Percentiles rank a stretch among this genome's conserved stretches.
Conservation (phyloP, 2,888 invertebrate genomes). For the Sussaba pulchella region DNA sequence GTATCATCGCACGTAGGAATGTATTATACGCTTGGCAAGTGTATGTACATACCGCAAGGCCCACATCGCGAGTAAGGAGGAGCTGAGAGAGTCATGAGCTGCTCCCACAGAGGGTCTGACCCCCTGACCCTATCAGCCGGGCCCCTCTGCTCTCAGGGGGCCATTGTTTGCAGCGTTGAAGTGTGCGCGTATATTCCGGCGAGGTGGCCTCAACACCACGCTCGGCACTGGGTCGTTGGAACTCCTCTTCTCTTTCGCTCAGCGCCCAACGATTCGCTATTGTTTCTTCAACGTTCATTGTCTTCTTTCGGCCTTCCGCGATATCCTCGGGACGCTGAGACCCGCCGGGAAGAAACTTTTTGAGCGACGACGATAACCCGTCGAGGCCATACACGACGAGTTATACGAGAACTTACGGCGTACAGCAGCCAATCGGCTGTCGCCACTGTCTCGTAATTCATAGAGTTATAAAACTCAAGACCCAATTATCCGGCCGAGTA, state of each 20-base stretch:
- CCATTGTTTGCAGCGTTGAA: constrained; percentile 80
- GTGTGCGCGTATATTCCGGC: constrained; percentile 74
- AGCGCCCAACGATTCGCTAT: constrained; percentile 65
- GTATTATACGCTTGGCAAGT: constrained; percentile 6
- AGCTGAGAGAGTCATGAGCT: constrained; percentile 80
- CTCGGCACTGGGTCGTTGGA: not conserved
- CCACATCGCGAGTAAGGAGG: constrained; percentile 68
- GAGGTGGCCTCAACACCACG: constrained; percentile 53
- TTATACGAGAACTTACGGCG: not conserved
- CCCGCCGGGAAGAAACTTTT: constrained; percentile 42
- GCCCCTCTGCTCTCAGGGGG: constrained; percentile 71
- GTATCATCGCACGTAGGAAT: constrained; percentile 13
- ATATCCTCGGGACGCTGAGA: constrained; percentile 29
- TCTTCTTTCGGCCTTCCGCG: constrained; percentile 68
- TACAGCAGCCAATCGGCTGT: constrained; percentile 14
- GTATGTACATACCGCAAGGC: not conserved
- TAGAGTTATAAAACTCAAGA: constrained; percentile 72
- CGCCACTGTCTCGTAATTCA: constrained; percentile 75
- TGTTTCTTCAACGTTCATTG: constrained; percentile 77
- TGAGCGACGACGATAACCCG: constrained; percentile 33
- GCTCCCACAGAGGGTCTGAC: constrained; percentile 83
- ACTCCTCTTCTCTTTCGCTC: constrained; percentile 43
- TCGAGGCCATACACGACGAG: too few species aligned
- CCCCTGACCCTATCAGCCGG: constrained; percentile 81
- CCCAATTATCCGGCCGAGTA: constrained; percentile 77